Percentiles rank a stretch among this genome's conserved stretches.
Conservation (phyloP, 2,888 invertebrate species). For the Xestia xanthographa region DNA sequence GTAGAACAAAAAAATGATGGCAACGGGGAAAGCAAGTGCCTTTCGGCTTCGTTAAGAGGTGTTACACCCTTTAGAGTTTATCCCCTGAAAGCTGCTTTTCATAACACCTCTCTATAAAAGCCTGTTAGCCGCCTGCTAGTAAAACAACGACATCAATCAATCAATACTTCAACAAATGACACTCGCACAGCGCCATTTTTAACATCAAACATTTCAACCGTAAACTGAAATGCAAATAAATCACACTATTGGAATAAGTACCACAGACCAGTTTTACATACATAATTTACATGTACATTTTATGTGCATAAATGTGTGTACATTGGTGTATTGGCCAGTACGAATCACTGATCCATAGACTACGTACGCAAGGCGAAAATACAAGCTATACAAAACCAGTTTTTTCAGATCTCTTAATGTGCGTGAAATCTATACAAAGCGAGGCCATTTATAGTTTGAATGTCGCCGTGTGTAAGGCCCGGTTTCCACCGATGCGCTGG, state of each 20-base stretch:
- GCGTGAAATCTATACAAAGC: no score
- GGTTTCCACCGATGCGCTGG: no score
- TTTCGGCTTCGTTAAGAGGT: no score
- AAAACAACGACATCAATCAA: background rate
- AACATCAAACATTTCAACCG: slow-evolving; percentile 36
- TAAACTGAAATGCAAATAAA: slow-evolving; percentile 45
- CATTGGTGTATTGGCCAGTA: slow-evolving; percentile 49
- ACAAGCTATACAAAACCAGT: no score
- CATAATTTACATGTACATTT: slow-evolving; percentile 32
- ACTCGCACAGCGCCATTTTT: slow-evolving; percentile 21
- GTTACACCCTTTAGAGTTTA: no score
- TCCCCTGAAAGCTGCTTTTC: background rate
- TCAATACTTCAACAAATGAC: slow-evolving; percentile 26
- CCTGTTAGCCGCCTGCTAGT: no score
- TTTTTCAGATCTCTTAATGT: no score
- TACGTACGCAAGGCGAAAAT: slow-evolving; percentile 6
- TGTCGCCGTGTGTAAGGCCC: no score
- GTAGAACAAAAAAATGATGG: no score
- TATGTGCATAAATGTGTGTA: slow-evolving; percentile 39
- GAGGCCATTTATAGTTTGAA: no score
- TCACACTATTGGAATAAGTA: slow-evolving; percentile 23
- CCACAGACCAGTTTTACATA: slow-evolving; percentile 3
- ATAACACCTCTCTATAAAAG: background rate
- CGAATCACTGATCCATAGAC: slow-evolving; percentile 60
- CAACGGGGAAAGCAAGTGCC: no score